A percentile compares a stretch with the other conserved stretches of the same genome.
Conservation (phyloP, 2,113 vertebrate genomes). For the Cinclus mexicanus region DNA sequence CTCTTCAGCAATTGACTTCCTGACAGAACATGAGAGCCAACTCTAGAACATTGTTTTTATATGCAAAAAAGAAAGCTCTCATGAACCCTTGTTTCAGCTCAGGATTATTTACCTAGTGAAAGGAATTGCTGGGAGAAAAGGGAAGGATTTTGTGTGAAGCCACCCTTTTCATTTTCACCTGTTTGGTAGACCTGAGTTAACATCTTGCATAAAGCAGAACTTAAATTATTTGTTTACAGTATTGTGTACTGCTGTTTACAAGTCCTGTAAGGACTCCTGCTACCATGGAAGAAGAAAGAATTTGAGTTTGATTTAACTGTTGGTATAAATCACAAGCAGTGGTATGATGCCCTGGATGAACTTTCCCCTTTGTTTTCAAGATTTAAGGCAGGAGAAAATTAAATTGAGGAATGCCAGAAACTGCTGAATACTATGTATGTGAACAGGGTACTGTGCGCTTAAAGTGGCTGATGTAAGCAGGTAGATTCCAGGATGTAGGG, state of each 20-base stretch:
- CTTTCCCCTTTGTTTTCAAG: constrained; percentile 45
- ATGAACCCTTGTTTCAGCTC: constrained; percentile 73
- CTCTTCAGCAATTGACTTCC: constrained; percentile 66
- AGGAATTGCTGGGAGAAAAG: constrained; percentile 69
- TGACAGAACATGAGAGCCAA: constrained; percentile 62
- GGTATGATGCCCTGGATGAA: background rate
- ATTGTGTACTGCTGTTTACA: constrained; percentile 84
- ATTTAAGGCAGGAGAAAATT: constrained; percentile 43
- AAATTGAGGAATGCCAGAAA: constrained; percentile 52
- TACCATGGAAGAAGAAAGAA: constrained; percentile 59
- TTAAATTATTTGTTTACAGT: constrained; percentile 81
- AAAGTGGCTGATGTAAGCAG: constrained; percentile 28
- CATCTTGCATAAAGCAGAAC: constrained; percentile 73
- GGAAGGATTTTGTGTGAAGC: constrained; percentile 72
- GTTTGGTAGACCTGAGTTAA: constrained; percentile 67
- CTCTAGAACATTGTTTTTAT: constrained; percentile 62
- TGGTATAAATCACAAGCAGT: constrained; percentile 11
- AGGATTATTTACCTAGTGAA: constrained; percentile 79
- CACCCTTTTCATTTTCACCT: constrained; percentile 69
- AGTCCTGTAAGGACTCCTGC: constrained; percentile 76
- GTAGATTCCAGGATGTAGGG: constrained; percentile 33
- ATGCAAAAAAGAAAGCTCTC: constrained; percentile 73
- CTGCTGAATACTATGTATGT: constrained; percentile 5
- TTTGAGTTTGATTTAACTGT: constrained; percentile 15
- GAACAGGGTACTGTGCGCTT: constrained; percentile 55